Evolutionary conservation across 2,888 invertebrate genomes (phyloP), one percentile per base, ranked within the genome.

Genomic region (Chrysolina americana): DNA sequence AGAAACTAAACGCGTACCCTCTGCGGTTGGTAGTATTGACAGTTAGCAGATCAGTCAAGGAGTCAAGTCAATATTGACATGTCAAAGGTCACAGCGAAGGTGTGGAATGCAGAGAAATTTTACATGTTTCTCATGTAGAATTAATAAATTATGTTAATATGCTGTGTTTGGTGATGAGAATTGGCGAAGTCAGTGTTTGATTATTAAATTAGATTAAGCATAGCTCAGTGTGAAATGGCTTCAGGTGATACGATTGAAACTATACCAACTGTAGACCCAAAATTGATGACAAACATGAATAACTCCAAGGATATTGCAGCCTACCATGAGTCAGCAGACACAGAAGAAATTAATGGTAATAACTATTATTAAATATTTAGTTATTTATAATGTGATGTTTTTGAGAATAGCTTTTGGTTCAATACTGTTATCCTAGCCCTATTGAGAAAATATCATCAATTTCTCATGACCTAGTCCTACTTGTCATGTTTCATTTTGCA

Each of bases 191-290:
- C 78, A 73, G 68, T 74, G 73, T 65, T 73, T 65, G 76, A 74
- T 76, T 73, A 70, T 63, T 73, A 71, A 59, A 73, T 76, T 73
- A 70, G 68, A 74, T 73, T 72, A 68, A 56, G 62, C 70, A 62
- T 70, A 70, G 70, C 28, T 41, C 13, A 28, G 41, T 56, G 65
- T 41, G 65, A 75, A 90, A 95, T 95, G 95, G 95, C 95, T 92
- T 94, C 95, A 89, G 94, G 94, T 87, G 94, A 94, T 89, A 93
- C 89, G 87, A 90, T 93, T 87, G 94, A 94, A 90, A 92, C 92
- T 88, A 94, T 95, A 77, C 94, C 95, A 91, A 89, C 91, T 81
- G 91, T 93, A 89, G 94, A 94, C 89, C 91, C 91, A 87, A 91
- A 92, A 86, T 89, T 90, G 76, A 76, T 80, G 71, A 81, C 82